Evolutionary conservation across 2,113 vertebrate genomes (phyloP), one percentile per base, ranked within the genome.

Genomic region (Pyrgilauda ruficollis): DNA sequence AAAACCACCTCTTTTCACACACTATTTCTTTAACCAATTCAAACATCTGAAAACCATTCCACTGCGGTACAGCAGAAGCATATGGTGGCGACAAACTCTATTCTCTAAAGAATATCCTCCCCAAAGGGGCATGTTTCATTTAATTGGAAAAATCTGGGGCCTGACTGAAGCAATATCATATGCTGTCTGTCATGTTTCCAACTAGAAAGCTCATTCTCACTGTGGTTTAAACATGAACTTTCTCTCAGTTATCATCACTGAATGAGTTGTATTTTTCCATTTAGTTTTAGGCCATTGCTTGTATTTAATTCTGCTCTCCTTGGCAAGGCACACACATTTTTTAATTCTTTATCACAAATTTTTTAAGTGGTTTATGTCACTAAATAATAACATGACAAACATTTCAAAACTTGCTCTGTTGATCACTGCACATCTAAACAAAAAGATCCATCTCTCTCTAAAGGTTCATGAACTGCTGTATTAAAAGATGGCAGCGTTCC

Each of bases 81-180:
- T 46, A 64, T 10, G 41, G 58, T 73, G 70, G 30, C 80, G 59
- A 90, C 87, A 93, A 95, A 90, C 53, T 79, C 31, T 68, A 3
- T 41, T 62, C 53, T 87, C 59, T 39, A n/a, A 83, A 95, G 70
- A 94, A 87, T 11, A 85, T 5, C 22, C 47, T 84, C 53, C 41
- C 70, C 63, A 73, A 37, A 83, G 67, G 49, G 35, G 28, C 2
- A 5, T 1, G 0, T 73, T 91, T 83, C 78, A 91, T 85, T 94
- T 95, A 89, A 95, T 3, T 82, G 77, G 80, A 68, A 92, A 87
- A 94, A 79, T 23, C 61, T 94, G 86, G 17, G 83, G 76, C 49
- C 55, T 74, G 69, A 84, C 31, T 67, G 58, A 90, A 96, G 53
- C 73, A 87, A 0, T 49, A 94, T 70, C 77, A 87, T n/a, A 84